Conservation (phyloP, 2,888 invertebrate genomes). For the Tineola bisselliella region DNA sequence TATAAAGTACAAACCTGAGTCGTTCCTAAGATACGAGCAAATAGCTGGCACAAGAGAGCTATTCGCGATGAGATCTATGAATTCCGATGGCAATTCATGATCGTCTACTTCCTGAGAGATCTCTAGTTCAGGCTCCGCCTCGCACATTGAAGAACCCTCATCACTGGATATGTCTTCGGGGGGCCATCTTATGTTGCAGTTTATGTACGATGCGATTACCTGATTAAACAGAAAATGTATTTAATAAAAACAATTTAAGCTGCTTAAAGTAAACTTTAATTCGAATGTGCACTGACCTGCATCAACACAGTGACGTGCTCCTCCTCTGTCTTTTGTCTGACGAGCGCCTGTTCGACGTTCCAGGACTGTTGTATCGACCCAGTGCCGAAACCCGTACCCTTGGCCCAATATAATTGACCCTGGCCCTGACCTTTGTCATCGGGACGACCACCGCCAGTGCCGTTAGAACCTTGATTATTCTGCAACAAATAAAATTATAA, state of each 20-base stretch:
- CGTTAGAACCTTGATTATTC: slow-evolving; percentile 59
- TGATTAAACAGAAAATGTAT: slow-evolving; percentile 25
- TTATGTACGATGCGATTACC: slow-evolving; percentile 90
- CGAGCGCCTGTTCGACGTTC: slow-evolving; percentile 95
- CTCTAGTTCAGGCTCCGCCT: slow-evolving; percentile 21
- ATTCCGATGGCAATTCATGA: slow-evolving; percentile 69
- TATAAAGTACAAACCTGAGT: slow-evolving; percentile 82
- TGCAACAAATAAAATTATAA: slow-evolving; percentile 18
- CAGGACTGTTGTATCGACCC: slow-evolving; percentile 95
- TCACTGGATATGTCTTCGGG: slow-evolving; percentile 46
- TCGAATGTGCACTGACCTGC: slow-evolving; percentile 44
- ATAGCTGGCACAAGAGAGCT: slow-evolving; percentile 89
- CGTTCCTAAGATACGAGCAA: slow-evolving; percentile 91
- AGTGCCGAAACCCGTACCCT: slow-evolving; percentile 96
- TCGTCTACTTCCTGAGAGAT: slow-evolving; percentile 23
- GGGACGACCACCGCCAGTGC: slow-evolving; percentile 38
- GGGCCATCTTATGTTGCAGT: slow-evolving; percentile 72
- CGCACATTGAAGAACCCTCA: not conserved
- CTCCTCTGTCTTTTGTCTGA: slow-evolving; percentile 90
- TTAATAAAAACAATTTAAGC: not conserved
- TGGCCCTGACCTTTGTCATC: slow-evolving; percentile 82
- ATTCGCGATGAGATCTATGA: slow-evolving; percentile 79
- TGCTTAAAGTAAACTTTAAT: too few species aligned
- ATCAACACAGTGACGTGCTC: slow-evolving; percentile 90
- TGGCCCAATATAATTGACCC: slow-evolving; percentile 90